phyloP scores from a whole-genome alignment of 2,113 vertebrate species.

The Pygoscelis adeliae region DNA sequence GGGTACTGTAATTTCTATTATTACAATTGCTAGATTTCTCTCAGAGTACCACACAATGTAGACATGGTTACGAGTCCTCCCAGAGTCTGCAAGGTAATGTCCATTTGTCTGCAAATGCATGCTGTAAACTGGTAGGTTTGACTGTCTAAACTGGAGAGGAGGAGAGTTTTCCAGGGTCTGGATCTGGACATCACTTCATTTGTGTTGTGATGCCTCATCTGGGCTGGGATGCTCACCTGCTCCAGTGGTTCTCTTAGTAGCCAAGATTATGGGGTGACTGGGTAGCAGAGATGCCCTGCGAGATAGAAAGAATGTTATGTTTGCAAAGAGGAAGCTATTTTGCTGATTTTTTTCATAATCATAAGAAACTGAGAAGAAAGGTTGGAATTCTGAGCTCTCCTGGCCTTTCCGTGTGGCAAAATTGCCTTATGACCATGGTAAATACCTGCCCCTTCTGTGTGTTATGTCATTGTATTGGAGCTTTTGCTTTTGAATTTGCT shows the following conservation, averaged over 20 bases:
- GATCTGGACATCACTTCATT: background rate
- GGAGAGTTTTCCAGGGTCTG: background rate
- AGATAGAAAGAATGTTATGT: background rate
- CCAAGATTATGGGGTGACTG: background rate
- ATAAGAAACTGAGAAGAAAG: background rate
- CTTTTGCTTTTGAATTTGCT: background rate
- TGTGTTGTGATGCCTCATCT: background rate
- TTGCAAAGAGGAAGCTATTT: background rate
- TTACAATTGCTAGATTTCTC: background rate
- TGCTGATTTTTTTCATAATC: background rate
- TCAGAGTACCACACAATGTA: background rate
- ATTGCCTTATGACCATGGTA: background rate
- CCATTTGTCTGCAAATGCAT: background rate
- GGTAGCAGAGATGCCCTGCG: background rate
- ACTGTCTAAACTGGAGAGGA: background rate
- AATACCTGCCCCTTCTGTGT: background rate
- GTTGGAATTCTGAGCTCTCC: background rate
- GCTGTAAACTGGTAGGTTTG: background rate
- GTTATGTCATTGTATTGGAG: background rate
- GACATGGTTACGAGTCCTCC: background rate
- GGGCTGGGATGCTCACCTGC: background rate
- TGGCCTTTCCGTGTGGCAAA: background rate
- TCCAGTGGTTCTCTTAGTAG: background rate
- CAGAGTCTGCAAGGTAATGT: background rate
- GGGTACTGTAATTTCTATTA: background rate